Evolutionary conservation across 2,888 invertebrate species (phyloP).

Genomic region (Cremastobaeus sp.): DNA sequence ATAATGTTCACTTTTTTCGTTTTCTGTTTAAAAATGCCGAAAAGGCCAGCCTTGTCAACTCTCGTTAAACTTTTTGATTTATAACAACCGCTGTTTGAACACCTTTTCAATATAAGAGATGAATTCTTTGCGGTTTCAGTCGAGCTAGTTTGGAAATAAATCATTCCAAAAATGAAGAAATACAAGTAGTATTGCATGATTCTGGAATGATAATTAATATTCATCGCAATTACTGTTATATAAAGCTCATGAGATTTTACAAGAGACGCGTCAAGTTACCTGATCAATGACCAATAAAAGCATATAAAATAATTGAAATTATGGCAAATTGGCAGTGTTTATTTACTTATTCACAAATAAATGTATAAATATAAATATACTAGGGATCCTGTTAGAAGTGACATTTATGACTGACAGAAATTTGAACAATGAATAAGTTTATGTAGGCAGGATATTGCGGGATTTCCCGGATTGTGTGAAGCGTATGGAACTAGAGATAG

Average conservation of each 20-base stretch:
- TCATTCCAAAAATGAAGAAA: constrained; percentile 7
- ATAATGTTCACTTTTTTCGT: constrained; percentile 32
- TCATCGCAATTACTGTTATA: too few relatives aligned
- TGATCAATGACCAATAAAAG: not conserved
- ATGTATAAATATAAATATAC: not conserved
- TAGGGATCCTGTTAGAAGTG: constrained; percentile 13
- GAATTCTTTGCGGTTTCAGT: constrained; percentile 2
- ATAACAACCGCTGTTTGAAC: constrained; percentile 8
- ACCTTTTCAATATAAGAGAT: constrained; percentile 36
- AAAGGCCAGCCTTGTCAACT: constrained; percentile 26
- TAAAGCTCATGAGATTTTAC: too few relatives aligned
- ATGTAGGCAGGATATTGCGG: constrained; percentile 60
- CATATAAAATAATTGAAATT: not conserved
- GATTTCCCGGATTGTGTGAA: constrained; percentile 59
- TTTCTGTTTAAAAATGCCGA: constrained; percentile 47
- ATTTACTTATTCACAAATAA: not conserved
- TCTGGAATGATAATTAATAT: too few relatives aligned
- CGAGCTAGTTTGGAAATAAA: not conserved
- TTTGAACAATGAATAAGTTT: constrained; percentile 48
- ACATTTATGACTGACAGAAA: constrained; percentile 42
- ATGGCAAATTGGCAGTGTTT: not conserved
- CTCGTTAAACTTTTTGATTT: constrained; percentile 28
- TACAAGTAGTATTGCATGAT: constrained; percentile 10
- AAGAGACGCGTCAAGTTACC: too few relatives aligned
- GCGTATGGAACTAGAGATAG: constrained; percentile 50